Base-by-base conservation (phyloP, 1,140 invertebrate genomes). In the Euura saliciscinereae region DNA sequence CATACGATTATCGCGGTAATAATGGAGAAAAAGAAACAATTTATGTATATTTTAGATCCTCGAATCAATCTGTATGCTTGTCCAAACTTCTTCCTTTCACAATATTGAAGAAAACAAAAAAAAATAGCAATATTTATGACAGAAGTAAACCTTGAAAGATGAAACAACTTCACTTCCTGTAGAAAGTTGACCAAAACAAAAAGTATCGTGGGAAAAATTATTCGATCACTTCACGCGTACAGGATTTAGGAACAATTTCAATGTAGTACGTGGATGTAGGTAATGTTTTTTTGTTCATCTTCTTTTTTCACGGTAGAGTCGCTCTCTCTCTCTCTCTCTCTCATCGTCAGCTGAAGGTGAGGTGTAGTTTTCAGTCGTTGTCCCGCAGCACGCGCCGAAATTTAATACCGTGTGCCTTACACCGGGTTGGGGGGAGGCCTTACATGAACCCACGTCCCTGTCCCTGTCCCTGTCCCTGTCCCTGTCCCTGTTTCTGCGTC, bases 311-410 rank as follows among this genome's bases (percentile, higher is more conserved):
- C 28, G 1, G 1, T 28, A 28, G 28, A 28, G 28, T 28, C 28
- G 28, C 28, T 28, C 28, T 28, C 28, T 28, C 28, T 28, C 28
- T 28, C 28, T 28, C 28, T 28, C 28, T 28, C 28, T 28, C 28
- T 28, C 28, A 28, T 28, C 28, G 28, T 28, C 28, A 28, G 28
- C 28, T 28, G 28, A 28, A 69, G 69, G 69, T 42, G 45, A 68
- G 77, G 76, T 78, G 78, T 78, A 77, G 77, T 76, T 85, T 82
- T 82, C 78, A 81, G 72, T 76, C 78, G 81, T 79, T 78, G 79
- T 81, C 76, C 51, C 3, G 71, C 76, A 84, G 84, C 84, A 86
- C 84, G 84, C 81, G 84, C 82, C 83, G 84, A 84, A 86, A 85
- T 78, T 71, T 76, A 83, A 86, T 74, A 86, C 83, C 77, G 67